Evolutionary conservation across 1,140 invertebrate genomes (phyloP).

Genomic region (Lepidurus couesii): DNA sequence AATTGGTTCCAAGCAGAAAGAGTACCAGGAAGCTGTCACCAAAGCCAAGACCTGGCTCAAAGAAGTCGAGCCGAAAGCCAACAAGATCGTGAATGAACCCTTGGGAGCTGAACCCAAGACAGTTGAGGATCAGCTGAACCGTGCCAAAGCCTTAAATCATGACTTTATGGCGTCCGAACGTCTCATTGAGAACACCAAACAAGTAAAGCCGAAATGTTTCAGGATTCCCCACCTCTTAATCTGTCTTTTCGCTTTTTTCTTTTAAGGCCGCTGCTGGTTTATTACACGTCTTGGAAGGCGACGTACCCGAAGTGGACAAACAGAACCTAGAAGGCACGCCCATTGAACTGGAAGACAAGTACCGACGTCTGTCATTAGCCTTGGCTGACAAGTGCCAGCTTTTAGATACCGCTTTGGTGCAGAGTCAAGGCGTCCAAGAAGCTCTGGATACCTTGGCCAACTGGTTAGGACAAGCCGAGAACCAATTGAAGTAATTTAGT

Average conservation of each 20-base stretch:
- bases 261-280: slow-evolving; percentile 57
- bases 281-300: slow-evolving; percentile 67
- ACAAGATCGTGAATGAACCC: slow-evolving; percentile 50
- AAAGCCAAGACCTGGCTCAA: slow-evolving; percentile 76
- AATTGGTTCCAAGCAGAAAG: slow-evolving; percentile 67
- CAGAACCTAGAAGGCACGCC: slow-evolving; percentile 72
- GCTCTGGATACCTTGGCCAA: slow-evolving; percentile 74
- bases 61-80: slow-evolving; percentile 69
- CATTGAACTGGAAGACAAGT: slow-evolving; percentile 66
- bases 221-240: no score
- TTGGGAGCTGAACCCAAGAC: slow-evolving; percentile 75
- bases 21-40: slow-evolving; percentile 76
- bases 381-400: slow-evolving; percentile 72
- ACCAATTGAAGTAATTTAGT: slow-evolving; percentile 63
- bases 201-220: slow-evolving; percentile 45
- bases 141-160: slow-evolving; percentile 75
- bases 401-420: slow-evolving; percentile 79
- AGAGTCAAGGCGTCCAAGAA: slow-evolving; percentile 91
- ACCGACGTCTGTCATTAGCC: slow-evolving; percentile 63
- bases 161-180: slow-evolving; percentile 79
- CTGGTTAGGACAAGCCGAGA: slow-evolving; percentile 80
- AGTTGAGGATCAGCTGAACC: slow-evolving; percentile 78
- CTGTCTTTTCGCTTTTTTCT: slow-evolving; percentile 42
- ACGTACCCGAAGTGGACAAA: slow-evolving; percentile 68
- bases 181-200: slow-evolving; percentile 71